These are phyloP conservation scores for Lipophrys pholis DNA, from an alignment of 2,113 vertebrate species.

Conservation along the genomic window DNA sequence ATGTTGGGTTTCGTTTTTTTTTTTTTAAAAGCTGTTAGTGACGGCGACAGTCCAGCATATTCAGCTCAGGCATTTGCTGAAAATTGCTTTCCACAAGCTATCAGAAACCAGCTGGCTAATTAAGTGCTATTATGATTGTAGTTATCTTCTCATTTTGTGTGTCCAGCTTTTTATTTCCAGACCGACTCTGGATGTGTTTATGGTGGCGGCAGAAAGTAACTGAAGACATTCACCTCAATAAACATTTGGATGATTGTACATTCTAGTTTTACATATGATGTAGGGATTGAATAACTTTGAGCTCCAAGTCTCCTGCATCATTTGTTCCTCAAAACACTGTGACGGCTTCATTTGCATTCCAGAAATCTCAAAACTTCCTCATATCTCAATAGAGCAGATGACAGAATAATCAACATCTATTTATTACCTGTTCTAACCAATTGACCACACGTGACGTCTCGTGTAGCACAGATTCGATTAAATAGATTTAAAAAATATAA, in stretches of 20 bases:
- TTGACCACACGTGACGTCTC: no score
- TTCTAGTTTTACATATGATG: no score
- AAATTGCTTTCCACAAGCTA: slow-evolving; percentile 30
- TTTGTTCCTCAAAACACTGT: no score
- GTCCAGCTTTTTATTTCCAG: slow-evolving; percentile 5
- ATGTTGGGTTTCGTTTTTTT: not conserved
- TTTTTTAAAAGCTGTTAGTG: not conserved
- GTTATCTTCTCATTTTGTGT: slow-evolving; percentile 23
- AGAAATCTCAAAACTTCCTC: no score
- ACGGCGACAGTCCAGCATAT: slow-evolving; percentile 26
- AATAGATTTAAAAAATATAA: no score
- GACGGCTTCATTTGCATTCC: no score
- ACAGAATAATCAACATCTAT: no score
- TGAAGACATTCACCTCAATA: not conserved
- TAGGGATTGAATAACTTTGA: no score
- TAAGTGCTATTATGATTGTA: slow-evolving; percentile 20
- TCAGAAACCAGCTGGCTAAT: slow-evolving; percentile 40
- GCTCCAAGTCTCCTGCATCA: no score
- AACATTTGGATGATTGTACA: not conserved
- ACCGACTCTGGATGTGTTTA: slow-evolving; percentile 3
- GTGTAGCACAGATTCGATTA: no score
- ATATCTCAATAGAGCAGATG: no score
- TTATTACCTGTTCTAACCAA: no score
- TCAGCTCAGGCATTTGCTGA: slow-evolving; percentile 30
- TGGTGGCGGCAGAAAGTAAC: slow-evolving; percentile 14